phyloP scores from a whole-genome alignment of 1,140 invertebrate genomes.

The Drepana arcuata region DNA sequence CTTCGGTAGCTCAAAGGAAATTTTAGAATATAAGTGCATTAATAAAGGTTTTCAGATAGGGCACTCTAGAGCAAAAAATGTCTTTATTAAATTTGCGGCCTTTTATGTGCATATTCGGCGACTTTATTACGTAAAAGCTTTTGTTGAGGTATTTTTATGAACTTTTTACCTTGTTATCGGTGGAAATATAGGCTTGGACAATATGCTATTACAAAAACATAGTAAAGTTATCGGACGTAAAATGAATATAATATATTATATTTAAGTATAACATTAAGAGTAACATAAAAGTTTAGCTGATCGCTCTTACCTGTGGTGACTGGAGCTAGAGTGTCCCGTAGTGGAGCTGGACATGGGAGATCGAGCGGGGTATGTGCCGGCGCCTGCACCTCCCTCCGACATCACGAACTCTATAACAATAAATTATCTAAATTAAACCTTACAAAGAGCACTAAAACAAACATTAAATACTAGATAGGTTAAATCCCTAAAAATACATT shows the following conservation, averaged over 20 bases:
- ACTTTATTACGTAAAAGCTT: slow-evolving; percentile 48
- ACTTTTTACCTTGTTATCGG: slow-evolving; percentile 15
- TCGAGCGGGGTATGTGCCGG: slow-evolving; percentile 46
- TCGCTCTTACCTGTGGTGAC: slow-evolving; percentile 67
- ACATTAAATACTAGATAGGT: no score
- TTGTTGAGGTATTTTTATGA: slow-evolving; percentile 14
- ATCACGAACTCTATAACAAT: slow-evolving; percentile 61
- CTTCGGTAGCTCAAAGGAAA: slow-evolving; percentile 57
- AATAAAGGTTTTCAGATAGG: slow-evolving; percentile 59
- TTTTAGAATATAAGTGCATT: slow-evolving; percentile 68
- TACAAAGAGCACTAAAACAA: no score
- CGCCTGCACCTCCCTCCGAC: slow-evolving; percentile 40
- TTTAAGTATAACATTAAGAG: no score
- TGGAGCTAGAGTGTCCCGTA: slow-evolving; percentile 60
- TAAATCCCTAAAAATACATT: no score
- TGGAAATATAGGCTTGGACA: no score
- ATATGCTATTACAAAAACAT: no score
- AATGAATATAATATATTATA: no score
- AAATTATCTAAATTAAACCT: no score
- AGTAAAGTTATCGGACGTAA: no score
- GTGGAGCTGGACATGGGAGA: slow-evolving; percentile 63
- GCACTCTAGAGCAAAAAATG: slow-evolving; percentile 49
- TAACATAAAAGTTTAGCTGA: no score
- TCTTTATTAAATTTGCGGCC: slow-evolving; percentile 58
- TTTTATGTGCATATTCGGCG: slow-evolving; percentile 46